phyloP scores from a whole-genome alignment of 37 sponge, comb jelly and placozoan species.

The Crambe crambe region DNA sequence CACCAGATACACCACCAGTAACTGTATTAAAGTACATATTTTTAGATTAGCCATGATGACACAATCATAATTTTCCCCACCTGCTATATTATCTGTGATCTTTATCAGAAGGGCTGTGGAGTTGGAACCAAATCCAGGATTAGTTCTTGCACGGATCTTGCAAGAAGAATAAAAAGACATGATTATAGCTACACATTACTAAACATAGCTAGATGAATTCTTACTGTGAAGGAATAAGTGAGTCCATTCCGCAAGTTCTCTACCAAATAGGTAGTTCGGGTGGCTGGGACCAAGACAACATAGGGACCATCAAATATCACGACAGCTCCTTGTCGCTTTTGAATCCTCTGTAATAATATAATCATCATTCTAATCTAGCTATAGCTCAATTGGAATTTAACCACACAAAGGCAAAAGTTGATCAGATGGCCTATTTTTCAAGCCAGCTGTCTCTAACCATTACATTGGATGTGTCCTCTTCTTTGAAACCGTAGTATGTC shows the following conservation, averaged over 20 bases:
- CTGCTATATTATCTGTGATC: too few species aligned
- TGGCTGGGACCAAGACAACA: not conserved
- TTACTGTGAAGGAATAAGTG: slow-evolving; percentile 22
- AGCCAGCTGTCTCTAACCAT: too few species aligned
- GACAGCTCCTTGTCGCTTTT: not conserved
- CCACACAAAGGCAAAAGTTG: too few species aligned
- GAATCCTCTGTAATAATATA: not conserved
- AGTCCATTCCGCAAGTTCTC: not conserved
- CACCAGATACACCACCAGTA: too few species aligned
- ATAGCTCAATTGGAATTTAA: too few species aligned
- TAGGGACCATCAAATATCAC: too few species aligned
- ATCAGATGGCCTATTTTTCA: too few species aligned
- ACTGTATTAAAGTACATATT: too few species aligned
- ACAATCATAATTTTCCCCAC: too few species aligned
- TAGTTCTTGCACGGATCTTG: slow-evolving; percentile 16
- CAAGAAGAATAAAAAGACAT: not conserved
- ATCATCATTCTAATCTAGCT: not conserved
- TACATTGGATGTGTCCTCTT: not conserved
- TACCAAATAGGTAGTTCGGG: not conserved
- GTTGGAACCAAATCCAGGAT: slow-evolving; percentile 6
- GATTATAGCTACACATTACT: not conserved
- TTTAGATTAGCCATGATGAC: too few species aligned
- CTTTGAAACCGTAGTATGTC: slow-evolving; percentile 19
- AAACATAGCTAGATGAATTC: too few species aligned
- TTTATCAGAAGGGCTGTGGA: slow-evolving; percentile 4